Conservation (phyloP, 2,888 invertebrate genomes). For the Tetanocera ferruginea region DNA sequence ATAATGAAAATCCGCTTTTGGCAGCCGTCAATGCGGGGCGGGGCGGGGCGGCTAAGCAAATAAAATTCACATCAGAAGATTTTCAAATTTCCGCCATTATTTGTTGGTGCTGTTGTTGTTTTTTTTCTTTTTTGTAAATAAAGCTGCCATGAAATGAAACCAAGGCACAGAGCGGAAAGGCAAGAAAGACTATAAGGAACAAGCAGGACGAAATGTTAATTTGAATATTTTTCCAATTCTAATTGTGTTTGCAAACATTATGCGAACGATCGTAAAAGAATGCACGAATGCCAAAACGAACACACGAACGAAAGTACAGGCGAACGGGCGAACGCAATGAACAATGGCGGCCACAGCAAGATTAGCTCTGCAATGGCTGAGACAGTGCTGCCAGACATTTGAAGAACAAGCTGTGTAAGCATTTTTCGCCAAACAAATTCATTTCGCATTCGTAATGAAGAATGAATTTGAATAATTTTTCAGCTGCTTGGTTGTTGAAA, state of each 20-base stretch:
- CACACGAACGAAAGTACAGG: conserved; percentile 23
- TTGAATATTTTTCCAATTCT: conserved; percentile 58
- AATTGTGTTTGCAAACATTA: conserved; percentile 58
- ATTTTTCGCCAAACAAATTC: conserved; percentile 30
- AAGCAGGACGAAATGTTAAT: conserved; percentile 46
- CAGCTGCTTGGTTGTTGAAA: not conserved
- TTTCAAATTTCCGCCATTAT: conserved; percentile 23
- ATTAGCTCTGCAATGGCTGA: conserved; percentile 18
- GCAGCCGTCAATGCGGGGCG: not conserved
- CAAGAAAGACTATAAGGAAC: not conserved
- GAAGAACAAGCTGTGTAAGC: conserved; percentile 33
- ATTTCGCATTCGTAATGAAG: conserved; percentile 47
- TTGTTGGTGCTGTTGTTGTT: too few species aligned
- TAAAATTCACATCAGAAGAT: conserved; percentile 21
- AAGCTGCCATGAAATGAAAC: not conserved
- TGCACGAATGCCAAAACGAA: conserved; percentile 18
- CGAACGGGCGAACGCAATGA: conserved; percentile 38
- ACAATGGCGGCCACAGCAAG: conserved; percentile 24
- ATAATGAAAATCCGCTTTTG: conserved; percentile 33
- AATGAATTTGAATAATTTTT: conserved; percentile 53
- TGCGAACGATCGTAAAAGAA: conserved; percentile 50
- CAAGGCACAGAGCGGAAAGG: not conserved
- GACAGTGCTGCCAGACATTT: conserved; percentile 27
- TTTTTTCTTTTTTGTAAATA: too few species aligned
- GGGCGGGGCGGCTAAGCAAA: conserved; percentile 24